Conservation (phyloP, 2,797 vertebrate genomes). For the Sebastes paucispinis region DNA sequence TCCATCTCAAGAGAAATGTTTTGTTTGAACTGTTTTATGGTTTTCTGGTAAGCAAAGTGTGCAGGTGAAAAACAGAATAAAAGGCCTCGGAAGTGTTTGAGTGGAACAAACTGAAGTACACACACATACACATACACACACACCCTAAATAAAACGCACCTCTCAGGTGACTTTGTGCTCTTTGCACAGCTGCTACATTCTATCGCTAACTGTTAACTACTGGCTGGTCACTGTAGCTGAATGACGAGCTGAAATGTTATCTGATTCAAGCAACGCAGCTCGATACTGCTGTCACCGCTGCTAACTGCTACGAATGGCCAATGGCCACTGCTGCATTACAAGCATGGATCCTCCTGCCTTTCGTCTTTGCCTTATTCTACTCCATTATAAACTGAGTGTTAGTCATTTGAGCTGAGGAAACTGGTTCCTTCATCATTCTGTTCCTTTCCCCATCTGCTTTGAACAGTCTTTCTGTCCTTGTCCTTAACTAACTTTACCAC, state of each 20-base stretch:
- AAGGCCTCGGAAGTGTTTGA: not conserved
- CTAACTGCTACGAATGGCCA: not conserved
- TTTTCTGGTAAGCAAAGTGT: not conserved
- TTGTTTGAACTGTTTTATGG: not conserved
- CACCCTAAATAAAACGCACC: not conserved
- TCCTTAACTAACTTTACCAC: not conserved
- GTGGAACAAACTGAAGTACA: not conserved
- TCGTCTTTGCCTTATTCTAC: not conserved
- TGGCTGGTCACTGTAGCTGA: not conserved
- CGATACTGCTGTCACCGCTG: not conserved
- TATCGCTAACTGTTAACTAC: not conserved
- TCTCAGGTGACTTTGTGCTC: not conserved
- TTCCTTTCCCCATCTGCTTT: not conserved
- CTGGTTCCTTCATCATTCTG: not conserved
- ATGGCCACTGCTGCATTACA: not conserved
- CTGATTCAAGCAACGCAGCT: not conserved
- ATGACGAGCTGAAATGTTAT: not conserved
- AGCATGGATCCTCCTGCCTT: not conserved
- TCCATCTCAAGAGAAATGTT: constrained; percentile 8
- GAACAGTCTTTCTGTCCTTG: not conserved
- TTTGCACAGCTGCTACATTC: not conserved
- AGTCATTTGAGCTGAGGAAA: not conserved
- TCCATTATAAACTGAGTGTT: not conserved
- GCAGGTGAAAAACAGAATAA: not conserved
- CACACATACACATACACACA: not conserved